Evolutionary conservation across 2,797 vertebrate species (phyloP), one percentile per base, ranked within the genome.

Genomic region (Hippoglossus hippoglossus): DNA sequence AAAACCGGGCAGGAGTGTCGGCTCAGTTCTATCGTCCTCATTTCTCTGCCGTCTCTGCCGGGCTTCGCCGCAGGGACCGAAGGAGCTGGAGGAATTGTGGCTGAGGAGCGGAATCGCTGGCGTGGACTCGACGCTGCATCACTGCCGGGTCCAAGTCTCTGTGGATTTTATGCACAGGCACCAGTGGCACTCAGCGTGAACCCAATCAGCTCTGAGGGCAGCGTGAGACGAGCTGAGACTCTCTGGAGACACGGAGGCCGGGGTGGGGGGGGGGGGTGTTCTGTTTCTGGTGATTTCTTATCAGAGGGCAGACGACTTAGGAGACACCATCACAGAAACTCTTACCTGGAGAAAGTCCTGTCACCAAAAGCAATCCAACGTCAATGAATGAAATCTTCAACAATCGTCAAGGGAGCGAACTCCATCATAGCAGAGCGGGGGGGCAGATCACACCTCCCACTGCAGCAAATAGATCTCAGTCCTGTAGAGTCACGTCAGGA

Each of bases 201-300:
- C 65, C 57, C 69, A 75, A 66, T 83, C 70, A 69, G 56, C 58
- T 83, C 47, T 5, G 60, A 80, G 80, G 76, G 63, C 72, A 80
- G 25, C 51, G 46, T 4, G 55, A 82, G 68, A 69, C 64, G 68
- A 79, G 55, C 55, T 2, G 1, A 25, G 50, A 41, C 28, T 63
- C 72, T 75, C 72, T 1, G 4, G 67, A 73, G 77, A 79, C 28
- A 31, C 7, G 2, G 28, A 8, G 28, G 7, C 2, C 5, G 21
- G 21, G 53, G 47, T 26, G 13, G 39, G 25, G 25, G 53, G 47
- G 26, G 13, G 39, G 25, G 25, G 25, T 4, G 25, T 26, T 26
- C 25, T 26, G 25, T 26, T 26, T 26, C 25, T 26, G 41, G 41
- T 44, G 41, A 12, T 12, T 53, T 72, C 36, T 22, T 67, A 26